These are phyloP conservation scores for Dasyprocta punctata DNA, from an alignment of 2,113 vertebrate genomes.

Conservation along the genomic window DNA sequence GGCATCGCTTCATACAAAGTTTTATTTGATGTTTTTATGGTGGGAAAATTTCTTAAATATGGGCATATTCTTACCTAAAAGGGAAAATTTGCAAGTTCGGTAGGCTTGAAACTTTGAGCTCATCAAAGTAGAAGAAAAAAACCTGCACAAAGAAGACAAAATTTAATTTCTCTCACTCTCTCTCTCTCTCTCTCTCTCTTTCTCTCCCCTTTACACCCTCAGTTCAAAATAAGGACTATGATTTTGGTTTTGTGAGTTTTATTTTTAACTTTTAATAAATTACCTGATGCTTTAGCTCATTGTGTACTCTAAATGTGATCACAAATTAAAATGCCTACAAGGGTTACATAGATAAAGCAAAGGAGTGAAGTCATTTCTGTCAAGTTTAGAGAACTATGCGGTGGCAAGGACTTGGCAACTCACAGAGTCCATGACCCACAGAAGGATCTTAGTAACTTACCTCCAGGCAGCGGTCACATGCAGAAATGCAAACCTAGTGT, in stretches of 20 bases:
- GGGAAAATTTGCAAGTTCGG: neutral
- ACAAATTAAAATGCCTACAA: slow-evolving; percentile 62
- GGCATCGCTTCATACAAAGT: neutral
- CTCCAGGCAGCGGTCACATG: neutral
- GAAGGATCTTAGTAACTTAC: slow-evolving; percentile 9
- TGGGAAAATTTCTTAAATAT: neutral
- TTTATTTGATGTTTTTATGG: neutral
- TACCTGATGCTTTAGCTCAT: slow-evolving; percentile 41
- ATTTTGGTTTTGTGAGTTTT: slow-evolving; percentile 24
- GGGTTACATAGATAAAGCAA: slow-evolving; percentile 54
- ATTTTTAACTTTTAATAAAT: slow-evolving; percentile 71
- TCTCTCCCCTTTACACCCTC: neutral
- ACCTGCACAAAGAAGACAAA: neutral
- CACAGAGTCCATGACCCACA: neutral
- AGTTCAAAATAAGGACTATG: slow-evolving; percentile 45
- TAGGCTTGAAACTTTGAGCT: neutral
- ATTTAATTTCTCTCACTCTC: neutral
- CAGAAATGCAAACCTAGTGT: neutral
- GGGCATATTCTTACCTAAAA: slow-evolving; percentile 24
- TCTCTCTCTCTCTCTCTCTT: neutral
- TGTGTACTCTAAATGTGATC: slow-evolving; percentile 34
- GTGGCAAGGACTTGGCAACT: slow-evolving; percentile 49
- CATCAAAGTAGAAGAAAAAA: neutral
- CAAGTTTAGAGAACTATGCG: slow-evolving; percentile 41
- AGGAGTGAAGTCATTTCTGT: slow-evolving; percentile 54